Percentiles rank a stretch among this genome's conserved stretches.
These are phyloP conservation scores for Aphidius colemani DNA, from an alignment of 2,888 invertebrate genomes.

Conservation along the genomic window DNA sequence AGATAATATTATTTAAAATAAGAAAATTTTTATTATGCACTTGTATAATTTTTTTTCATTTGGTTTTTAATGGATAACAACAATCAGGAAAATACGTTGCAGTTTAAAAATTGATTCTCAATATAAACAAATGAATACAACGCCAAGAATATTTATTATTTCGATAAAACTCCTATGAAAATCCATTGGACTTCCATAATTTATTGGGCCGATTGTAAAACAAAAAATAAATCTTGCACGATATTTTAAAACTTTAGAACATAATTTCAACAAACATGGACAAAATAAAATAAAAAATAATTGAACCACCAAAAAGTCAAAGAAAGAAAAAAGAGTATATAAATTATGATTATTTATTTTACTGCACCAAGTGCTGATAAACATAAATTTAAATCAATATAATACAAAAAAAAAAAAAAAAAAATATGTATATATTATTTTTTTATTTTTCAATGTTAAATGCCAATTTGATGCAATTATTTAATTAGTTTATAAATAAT, in stretches of 20 bases:
- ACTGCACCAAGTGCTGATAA: conserved; percentile 8
- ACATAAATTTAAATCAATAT: neutral
- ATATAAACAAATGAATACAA: neutral
- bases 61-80: too few species aligned
- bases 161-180: conserved; percentile 31
- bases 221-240: neutral
- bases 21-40: too few species aligned
- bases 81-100: too few species aligned
- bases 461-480: too few species aligned
- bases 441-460: too few species aligned
- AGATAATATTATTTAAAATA: too few species aligned
- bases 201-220: conserved; percentile 30
- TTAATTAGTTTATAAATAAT: neutral
- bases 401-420: too few species aligned
- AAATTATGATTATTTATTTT: conserved; percentile 7
- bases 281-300: neutral
- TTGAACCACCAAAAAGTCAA: neutral
- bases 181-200: conserved; percentile 43
- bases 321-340: conserved; percentile 1
- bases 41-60: too few species aligned
- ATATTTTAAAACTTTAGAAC: conserved; percentile 22
- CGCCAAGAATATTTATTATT: conserved; percentile 23
- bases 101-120: too few species aligned
- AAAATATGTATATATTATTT: too few species aligned
- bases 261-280: neutral